These are phyloP conservation scores for Neodiprion fabricii DNA, from an alignment of 1,140 invertebrate genomes.

Conservation along the genomic window DNA sequence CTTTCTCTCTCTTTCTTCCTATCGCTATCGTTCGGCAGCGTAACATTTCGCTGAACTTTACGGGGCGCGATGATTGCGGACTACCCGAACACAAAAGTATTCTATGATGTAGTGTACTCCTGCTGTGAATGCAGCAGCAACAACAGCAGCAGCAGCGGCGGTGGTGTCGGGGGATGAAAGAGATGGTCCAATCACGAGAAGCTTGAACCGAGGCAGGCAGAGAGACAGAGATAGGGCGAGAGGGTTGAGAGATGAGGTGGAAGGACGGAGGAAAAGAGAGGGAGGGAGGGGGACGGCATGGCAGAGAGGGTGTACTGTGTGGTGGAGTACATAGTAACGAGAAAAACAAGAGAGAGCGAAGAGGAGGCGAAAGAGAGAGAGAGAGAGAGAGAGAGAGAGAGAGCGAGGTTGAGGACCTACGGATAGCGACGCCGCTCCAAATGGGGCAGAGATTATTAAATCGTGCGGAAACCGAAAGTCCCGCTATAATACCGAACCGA, in stretches of 20 bases:
- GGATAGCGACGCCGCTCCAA: not conserved
- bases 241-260: not conserved
- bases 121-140: constrained; percentile 2
- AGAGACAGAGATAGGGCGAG: too few species aligned
- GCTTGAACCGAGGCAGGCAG: not conserved
- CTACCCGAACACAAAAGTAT: constrained; percentile 26
- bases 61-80: constrained; percentile 28
- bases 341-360: constrained; percentile 15
- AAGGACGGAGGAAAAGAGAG: constrained; percentile 15
- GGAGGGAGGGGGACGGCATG: not conserved
- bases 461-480: constrained; percentile 33
- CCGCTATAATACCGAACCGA: constrained; percentile 16
- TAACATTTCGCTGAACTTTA: constrained; percentile 30
- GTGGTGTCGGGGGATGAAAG: not conserved
- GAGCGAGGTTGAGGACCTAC: constrained; percentile 22
- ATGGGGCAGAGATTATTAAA: constrained; percentile 32
- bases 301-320: not conserved
- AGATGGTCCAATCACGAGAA: constrained; percentile 2
- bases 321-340: not conserved
- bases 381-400: constrained; percentile 19
- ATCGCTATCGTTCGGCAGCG: constrained; percentile 7
- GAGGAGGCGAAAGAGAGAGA: constrained; percentile 12
- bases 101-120: constrained; percentile 27
- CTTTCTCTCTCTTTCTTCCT: not conserved
- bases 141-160: not conserved